Evolutionary conservation across 23 tunicate species (phyloP).

Genomic region (Trididemnum miniatum): DNA sequence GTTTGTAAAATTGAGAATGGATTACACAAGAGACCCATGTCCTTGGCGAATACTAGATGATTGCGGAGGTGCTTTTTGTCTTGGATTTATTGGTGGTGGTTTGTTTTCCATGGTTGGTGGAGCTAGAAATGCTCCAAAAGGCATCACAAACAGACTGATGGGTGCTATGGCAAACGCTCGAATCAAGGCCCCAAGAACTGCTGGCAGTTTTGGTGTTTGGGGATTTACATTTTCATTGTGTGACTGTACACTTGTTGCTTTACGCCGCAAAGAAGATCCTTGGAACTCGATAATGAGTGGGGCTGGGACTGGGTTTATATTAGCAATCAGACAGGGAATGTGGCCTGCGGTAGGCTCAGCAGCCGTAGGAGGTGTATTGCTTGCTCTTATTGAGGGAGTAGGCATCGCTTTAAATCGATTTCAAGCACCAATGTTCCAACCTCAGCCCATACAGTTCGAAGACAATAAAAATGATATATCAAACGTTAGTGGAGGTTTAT

Average conservation of each 20-base stretch:
- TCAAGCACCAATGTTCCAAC: slow-evolving; percentile 93
- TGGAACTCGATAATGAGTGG: slow-evolving; percentile 97
- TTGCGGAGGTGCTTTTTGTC: slow-evolving; percentile 96
- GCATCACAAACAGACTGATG: slow-evolving; percentile 73
- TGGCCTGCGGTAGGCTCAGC: slow-evolving; percentile 81
- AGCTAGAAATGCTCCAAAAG: slow-evolving; percentile 96
- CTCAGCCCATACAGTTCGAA: slow-evolving; percentile 83
- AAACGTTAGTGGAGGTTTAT: slow-evolving; percentile 6
- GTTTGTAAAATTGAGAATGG: no score
- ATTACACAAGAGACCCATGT: slow-evolving; percentile 99
- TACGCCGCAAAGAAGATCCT: slow-evolving; percentile 91
- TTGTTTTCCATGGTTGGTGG: slow-evolving; percentile 87
- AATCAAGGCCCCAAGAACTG: slow-evolving; percentile 96
- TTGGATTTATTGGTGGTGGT: slow-evolving; percentile 96
- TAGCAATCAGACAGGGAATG: slow-evolving; percentile 93
- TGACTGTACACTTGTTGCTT: slow-evolving; percentile 90
- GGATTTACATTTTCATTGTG: slow-evolving; percentile 94
- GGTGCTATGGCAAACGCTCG: slow-evolving; percentile 94
- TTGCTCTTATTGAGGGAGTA: slow-evolving; percentile 96
- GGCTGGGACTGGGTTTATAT: slow-evolving; percentile 93
- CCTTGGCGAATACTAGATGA: slow-evolving; percentile 99
- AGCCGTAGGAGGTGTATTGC: slow-evolving; percentile 91
- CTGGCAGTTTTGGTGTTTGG: slow-evolving; percentile 98
- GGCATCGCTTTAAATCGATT: slow-evolving; percentile 84
- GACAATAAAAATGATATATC: slow-evolving; percentile 31